phyloP scores from a whole-genome alignment of 2,888 invertebrate species.

The Ganaspis brasiliensis region DNA sequence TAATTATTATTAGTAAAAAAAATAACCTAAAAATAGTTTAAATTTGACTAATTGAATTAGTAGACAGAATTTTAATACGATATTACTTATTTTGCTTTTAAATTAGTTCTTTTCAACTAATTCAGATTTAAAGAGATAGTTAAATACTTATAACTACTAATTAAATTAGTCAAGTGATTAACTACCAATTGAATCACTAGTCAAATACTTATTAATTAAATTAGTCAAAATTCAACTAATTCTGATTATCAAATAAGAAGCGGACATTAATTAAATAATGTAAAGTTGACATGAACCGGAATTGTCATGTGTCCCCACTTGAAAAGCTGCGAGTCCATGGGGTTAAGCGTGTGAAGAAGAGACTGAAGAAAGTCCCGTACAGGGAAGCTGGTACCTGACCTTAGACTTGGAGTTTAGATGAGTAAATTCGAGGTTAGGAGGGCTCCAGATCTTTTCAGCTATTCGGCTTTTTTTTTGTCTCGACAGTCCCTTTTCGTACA shows the following conservation, averaged over 20 bases:
- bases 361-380: slow-evolving; percentile 50
- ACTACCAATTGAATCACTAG: too few relatives aligned
- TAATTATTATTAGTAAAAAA: too few relatives aligned
- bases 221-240: too few relatives aligned
- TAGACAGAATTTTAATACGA: too few relatives aligned
- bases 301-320: neutral
- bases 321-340: neutral
- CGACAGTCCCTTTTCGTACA: slow-evolving; percentile 41
- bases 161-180: too few relatives aligned
- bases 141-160: too few relatives aligned
- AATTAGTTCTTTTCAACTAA: too few relatives aligned
- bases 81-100: too few relatives aligned
- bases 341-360: slow-evolving; percentile 54
- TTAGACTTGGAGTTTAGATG: slow-evolving; percentile 36
- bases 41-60: too few relatives aligned
- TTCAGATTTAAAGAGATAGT: too few relatives aligned
- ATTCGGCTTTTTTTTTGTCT: slow-evolving; percentile 43
- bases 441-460: slow-evolving; percentile 49
- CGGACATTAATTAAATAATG: slow-evolving; percentile 4
- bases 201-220: too few relatives aligned
- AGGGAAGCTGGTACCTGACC: slow-evolving; percentile 42
- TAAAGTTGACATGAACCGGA: neutral
- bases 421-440: slow-evolving; percentile 40
- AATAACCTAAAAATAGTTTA: too few relatives aligned
- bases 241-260: neutral